These are phyloP conservation scores for Acanthaster planci DNA, from an alignment of 35 echinoderm and acorn worm species.

Conservation along the genomic window DNA sequence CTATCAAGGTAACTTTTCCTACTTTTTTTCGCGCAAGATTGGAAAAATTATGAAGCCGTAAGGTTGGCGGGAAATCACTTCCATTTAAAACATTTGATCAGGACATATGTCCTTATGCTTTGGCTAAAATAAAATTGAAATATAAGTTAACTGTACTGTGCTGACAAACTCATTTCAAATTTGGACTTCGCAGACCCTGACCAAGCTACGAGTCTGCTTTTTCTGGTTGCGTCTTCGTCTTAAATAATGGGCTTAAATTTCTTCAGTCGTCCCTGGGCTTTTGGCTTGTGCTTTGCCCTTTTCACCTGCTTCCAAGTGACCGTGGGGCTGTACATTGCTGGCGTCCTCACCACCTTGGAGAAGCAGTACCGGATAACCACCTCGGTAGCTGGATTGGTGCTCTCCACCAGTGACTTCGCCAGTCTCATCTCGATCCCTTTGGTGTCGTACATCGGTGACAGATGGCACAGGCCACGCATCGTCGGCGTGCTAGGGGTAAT, in stretches of 20 bases:
- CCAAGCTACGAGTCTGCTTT: too few relatives aligned
- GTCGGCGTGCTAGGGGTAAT: slow-evolving; percentile 50
- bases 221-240: too few relatives aligned
- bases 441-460: slow-evolving; percentile 64
- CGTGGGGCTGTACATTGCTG: slow-evolving; percentile 25
- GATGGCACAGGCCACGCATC: slow-evolving; percentile 60
- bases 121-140: too few relatives aligned
- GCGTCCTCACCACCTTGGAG: slow-evolving; percentile 71
- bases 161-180: too few relatives aligned
- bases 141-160: too few relatives aligned
- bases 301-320: slow-evolving; percentile 37
- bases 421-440: slow-evolving; percentile 53
- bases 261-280: slow-evolving; percentile 35
- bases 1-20: too few relatives aligned
- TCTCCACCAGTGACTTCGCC: slow-evolving; percentile 55
- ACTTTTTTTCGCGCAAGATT: too few relatives aligned
- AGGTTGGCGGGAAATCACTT: too few relatives aligned
- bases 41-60: too few relatives aligned
- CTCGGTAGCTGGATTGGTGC: slow-evolving; percentile 57
- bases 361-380: slow-evolving; percentile 71
- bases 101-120: too few relatives aligned
- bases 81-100: too few relatives aligned
- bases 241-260: background rate
- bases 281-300: slow-evolving; percentile 22
- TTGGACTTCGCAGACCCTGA: too few relatives aligned